These are phyloP conservation scores for Oryzias sinensis DNA, from an alignment of 2,797 vertebrate genomes.

Conservation along the genomic window DNA sequence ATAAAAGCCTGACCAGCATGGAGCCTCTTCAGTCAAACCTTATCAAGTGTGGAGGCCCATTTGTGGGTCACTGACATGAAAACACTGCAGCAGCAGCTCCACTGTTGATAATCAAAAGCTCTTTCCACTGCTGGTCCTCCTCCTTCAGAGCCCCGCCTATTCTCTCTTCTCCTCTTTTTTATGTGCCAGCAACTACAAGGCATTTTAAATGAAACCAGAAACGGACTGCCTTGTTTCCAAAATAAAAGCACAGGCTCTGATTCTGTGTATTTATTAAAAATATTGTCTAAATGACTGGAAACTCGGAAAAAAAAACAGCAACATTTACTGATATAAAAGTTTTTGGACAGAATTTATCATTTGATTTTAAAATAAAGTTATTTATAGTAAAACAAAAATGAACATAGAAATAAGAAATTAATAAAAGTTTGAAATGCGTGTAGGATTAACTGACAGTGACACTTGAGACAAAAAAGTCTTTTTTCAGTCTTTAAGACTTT, in stretches of 20 bases:
- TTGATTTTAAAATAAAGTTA: too few relatives aligned
- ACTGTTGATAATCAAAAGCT: slow-evolving; percentile 45
- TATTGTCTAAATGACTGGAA: not conserved
- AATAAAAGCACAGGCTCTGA: slow-evolving; percentile 26
- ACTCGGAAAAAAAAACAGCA: too few relatives aligned
- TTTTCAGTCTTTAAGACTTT: too few relatives aligned
- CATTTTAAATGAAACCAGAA: not conserved
- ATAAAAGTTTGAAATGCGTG: too few relatives aligned
- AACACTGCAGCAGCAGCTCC: slow-evolving; percentile 44
- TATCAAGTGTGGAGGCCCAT: slow-evolving; percentile 43
- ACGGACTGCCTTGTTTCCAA: not conserved
- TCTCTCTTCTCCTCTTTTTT: not conserved
- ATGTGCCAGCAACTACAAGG: slow-evolving; percentile 1
- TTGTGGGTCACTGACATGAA: slow-evolving; percentile 52
- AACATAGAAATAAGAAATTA: too few relatives aligned
- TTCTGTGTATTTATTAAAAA: not conserved
- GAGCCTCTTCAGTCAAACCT: slow-evolving; percentile 20
- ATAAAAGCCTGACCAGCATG: slow-evolving; percentile 15
- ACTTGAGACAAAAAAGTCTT: too few relatives aligned
- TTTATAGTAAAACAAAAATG: too few relatives aligned
- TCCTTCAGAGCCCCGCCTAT: slow-evolving; percentile 12
- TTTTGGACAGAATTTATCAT: too few relatives aligned
- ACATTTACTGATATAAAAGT: too few relatives aligned
- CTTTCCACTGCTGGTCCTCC: slow-evolving; percentile 24
- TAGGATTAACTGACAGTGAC: too few relatives aligned